Percentiles rank a stretch among this genome's conserved stretches.
Conservation (phyloP, 2,113 vertebrate species). For the Gadus macrocephalus region DNA sequence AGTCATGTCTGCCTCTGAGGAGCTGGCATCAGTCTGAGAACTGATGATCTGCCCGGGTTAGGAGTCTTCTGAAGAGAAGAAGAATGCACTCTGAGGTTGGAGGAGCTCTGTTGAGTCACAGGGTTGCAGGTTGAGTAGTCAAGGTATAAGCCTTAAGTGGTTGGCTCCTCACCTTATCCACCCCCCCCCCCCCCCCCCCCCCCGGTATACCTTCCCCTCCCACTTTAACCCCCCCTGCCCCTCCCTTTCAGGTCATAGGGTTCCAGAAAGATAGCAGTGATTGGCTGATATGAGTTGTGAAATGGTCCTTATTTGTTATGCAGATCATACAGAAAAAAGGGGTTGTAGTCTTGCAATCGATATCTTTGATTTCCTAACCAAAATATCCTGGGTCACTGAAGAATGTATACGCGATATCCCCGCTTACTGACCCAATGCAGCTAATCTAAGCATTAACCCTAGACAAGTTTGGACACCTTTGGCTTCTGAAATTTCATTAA, state of each 20-base stretch:
- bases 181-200: slow-evolving; percentile 30
- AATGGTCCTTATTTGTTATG: too few species aligned
- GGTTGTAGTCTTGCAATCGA: too few species aligned
- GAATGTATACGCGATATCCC: background rate
- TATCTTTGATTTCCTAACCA: too few species aligned
- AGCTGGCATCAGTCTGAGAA: background rate
- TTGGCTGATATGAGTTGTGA: too few species aligned
- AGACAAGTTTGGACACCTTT: slow-evolving; percentile 62
- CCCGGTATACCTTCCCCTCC: slow-evolving; percentile 28
- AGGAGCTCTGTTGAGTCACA: slow-evolving; percentile 27
- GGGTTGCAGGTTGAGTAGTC: slow-evolving; percentile 40
- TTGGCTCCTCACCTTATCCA: slow-evolving; percentile 57
- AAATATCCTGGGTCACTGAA: too few species aligned
- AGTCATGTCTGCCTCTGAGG: too few species aligned
- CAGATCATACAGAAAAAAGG: too few species aligned
- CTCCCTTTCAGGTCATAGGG: slow-evolving; percentile 49
- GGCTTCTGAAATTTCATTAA: slow-evolving; percentile 41
- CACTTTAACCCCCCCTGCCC: slow-evolving; percentile 20
- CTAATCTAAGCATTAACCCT: slow-evolving; percentile 1
- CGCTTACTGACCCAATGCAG: background rate
- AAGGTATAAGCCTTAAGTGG: slow-evolving; percentile 34
- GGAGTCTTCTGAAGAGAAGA: background rate
- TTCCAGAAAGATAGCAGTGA: too few species aligned
- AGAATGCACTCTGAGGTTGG: slow-evolving; percentile 14
- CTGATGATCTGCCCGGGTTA: slow-evolving; percentile 4